Evolutionary conservation across 2,888 invertebrate genomes (phyloP), one percentile per base, ranked within the genome.

Genomic region (Lasioglossum zephyrum): DNA sequence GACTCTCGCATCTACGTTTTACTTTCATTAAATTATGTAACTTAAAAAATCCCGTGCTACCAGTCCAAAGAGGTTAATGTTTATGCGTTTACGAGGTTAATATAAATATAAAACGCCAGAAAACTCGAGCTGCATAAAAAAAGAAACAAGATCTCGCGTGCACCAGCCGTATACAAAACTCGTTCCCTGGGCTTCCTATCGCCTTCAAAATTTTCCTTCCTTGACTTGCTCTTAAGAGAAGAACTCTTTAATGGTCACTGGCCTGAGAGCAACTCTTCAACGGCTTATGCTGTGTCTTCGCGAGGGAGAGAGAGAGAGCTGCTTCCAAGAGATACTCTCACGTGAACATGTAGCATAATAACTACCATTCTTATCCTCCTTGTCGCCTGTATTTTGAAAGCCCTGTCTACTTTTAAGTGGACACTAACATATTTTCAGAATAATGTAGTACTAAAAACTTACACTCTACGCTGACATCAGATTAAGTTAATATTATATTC

Each of bases 211-310:
- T 41, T 70, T 70, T 41, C n/a, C 70, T 70, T n/a, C 70, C 39
- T n/a, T n/a, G 70, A 70, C 69, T 69, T 70, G 70, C 41, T 70
- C 39, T 41, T 41, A 70, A n/a, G 39, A 39, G 69, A 41, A 41
- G 41, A 72, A 41, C 53, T 18, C 31, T 41, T 53, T 70, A 39
- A 70, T 70, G 41, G 41, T 70, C 36, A 70, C 41, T 41, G 41
- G 70, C n/a, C 70, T 70, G 70, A 70, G 70, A 70, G 70, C 39
- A 70, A 70, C 41, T n/a, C 41, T n/a, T 70, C n/a, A 70, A 70
- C 41, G 11, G 41, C 41, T 70, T 70, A 41, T 70, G 70, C 70
- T 41, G 41, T 41, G 41, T n/a, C n/a, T 70, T n/a, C 41, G 4
- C n/a, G 36, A n/a, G 9, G 39, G 16, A 47, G 16, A 18, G 22